Percentiles rank a stretch among this genome's conserved stretches.
Conservation (phyloP, 2,113 vertebrate genomes). For the Syngnathus typhle region DNA sequence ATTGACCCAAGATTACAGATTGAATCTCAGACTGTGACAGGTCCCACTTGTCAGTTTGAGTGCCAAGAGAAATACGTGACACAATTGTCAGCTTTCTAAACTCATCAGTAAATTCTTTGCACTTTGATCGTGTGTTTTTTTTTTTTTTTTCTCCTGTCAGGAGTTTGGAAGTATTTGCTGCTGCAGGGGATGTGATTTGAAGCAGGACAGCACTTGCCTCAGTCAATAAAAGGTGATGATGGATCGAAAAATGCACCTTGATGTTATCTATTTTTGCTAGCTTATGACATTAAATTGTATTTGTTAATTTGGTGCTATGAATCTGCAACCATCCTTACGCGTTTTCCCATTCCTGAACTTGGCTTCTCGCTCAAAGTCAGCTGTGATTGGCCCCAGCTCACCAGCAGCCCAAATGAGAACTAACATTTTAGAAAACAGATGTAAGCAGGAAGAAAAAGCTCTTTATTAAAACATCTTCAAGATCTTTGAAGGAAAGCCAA, state of each 20-base stretch:
- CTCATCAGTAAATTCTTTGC: conserved; percentile 17
- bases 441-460: not conserved
- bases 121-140: conserved; percentile 1
- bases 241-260: not conserved
- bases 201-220: conserved; percentile 49
- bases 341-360: not conserved
- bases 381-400: not conserved
- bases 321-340: not conserved
- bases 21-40: not conserved
- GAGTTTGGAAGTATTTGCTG: conserved; percentile 21
- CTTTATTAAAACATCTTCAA: not conserved
- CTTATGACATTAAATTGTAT: not conserved
- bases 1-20: not conserved
- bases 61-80: not conserved
- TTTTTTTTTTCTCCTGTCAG: conserved; percentile 28
- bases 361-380: not conserved
- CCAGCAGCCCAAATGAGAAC: not conserved
- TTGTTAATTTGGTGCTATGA: not conserved
- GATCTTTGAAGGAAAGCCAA: conserved; percentile 2
- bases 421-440: not conserved
- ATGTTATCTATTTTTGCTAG: not conserved
- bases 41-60: not conserved
- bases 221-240: conserved; percentile 8
- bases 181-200: conserved; percentile 47
- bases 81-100: conserved; percentile 11